Evolutionary conservation across 2,888 invertebrate genomes (phyloP).

Genomic region (Pachymerium ferrugineum): DNA sequence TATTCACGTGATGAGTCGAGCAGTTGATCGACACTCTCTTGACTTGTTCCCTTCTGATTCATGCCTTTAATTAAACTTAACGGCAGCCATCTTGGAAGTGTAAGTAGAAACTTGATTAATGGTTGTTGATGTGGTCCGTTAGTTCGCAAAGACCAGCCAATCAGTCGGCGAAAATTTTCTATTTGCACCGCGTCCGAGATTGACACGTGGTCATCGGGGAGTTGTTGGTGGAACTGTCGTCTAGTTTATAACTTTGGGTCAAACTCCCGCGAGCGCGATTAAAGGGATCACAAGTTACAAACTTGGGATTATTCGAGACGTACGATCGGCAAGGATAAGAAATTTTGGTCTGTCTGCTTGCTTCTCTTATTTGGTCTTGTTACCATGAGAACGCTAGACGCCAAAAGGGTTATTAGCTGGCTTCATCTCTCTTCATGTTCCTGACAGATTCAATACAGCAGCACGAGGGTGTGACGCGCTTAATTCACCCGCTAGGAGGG

Average conservation of each 20-base stretch:
- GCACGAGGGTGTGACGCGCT: not conserved
- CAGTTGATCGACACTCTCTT: no score
- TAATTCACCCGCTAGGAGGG: constrained; percentile 4
- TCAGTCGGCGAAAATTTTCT: no score
- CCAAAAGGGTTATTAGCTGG: not conserved
- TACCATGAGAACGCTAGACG: no score
- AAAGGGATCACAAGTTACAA: not conserved
- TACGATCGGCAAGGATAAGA: no score
- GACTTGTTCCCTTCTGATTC: no score
- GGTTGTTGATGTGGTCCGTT: not conserved
- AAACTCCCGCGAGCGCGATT: not conserved
- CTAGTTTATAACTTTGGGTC: not conserved
- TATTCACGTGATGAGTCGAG: no score
- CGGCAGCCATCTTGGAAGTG: not conserved
- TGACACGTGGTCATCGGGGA: not conserved
- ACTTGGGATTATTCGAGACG: not conserved
- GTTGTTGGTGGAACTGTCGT: not conserved
- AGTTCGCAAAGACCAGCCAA: not conserved
- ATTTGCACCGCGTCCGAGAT: not conserved
- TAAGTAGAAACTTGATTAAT: not conserved
- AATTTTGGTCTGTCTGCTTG: no score
- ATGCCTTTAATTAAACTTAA: no score
- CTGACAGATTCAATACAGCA: not conserved
- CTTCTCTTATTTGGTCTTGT: no score
- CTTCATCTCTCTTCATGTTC: not conserved